A percentile compares a stretch with the other conserved stretches of the same genome.
Conservation (phyloP, 2,113 vertebrate species). For the Melanotaenia duboulayi region DNA sequence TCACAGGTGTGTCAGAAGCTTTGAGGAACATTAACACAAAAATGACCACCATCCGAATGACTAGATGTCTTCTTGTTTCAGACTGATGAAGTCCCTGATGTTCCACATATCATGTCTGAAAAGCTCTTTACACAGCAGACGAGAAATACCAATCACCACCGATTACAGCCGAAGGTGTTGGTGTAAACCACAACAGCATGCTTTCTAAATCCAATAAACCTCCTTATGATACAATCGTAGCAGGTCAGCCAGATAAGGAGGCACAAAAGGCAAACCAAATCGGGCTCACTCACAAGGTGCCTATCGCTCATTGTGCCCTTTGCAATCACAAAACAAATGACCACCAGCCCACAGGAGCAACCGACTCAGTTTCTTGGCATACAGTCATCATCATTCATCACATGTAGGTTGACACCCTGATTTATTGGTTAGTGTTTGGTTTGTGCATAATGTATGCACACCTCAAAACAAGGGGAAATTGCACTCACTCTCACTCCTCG, state of each 20-base stretch:
- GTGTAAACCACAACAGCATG: slow-evolving; percentile 47
- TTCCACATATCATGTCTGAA: neutral
- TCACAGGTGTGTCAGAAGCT: too few relatives aligned
- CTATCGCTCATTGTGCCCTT: slow-evolving; percentile 52
- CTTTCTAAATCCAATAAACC: slow-evolving; percentile 69
- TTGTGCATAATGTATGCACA: slow-evolving; percentile 19
- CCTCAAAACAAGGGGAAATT: slow-evolving; percentile 45
- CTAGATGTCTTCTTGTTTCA: neutral
- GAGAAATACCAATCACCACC: slow-evolving; percentile 55
- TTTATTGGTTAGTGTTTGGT: slow-evolving; percentile 43
- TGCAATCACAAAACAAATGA: slow-evolving; percentile 64
- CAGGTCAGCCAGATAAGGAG: slow-evolving; percentile 67
- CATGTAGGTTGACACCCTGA: slow-evolving; percentile 39
- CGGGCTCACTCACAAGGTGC: slow-evolving; percentile 34
- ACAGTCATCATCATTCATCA: slow-evolving; percentile 60
- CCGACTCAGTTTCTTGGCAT: slow-evolving; percentile 42
- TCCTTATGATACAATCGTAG: slow-evolving; percentile 59
- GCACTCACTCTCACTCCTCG: slow-evolving; percentile 23
- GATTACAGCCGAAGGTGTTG: slow-evolving; percentile 53
- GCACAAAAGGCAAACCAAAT: slow-evolving; percentile 64
- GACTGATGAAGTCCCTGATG: neutral
- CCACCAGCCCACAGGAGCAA: slow-evolving; percentile 54
- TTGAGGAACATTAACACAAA: neutral
- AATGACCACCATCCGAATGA: too few relatives aligned
- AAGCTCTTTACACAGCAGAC: slow-evolving; percentile 1